phyloP scores from a whole-genome alignment of 2,113 vertebrate species.

The Bos javanicus region DNA sequence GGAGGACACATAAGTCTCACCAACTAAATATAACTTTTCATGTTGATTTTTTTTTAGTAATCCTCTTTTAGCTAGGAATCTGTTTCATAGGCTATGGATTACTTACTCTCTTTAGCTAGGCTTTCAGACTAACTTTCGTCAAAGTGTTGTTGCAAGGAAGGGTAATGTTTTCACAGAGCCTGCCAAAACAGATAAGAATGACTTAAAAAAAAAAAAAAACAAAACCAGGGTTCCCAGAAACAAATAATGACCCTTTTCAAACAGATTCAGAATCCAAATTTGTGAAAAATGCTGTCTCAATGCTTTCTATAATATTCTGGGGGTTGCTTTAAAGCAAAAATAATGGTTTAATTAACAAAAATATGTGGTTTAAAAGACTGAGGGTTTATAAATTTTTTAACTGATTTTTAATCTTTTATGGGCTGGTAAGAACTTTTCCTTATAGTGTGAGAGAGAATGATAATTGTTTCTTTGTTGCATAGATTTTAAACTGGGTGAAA shows the following conservation, averaged over 20 bases:
- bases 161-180: constrained; percentile 40
- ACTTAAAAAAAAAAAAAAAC: background rate
- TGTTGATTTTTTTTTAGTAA: background rate
- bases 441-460: background rate
- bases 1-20: background rate
- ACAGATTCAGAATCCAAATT: constrained; percentile 1
- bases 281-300: background rate
- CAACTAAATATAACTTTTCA: constrained; percentile 13
- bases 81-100: background rate
- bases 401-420: constrained; percentile 7
- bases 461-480: background rate
- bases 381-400: background rate
- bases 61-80: background rate
- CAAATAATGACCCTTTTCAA: constrained; percentile 32
- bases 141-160: background rate
- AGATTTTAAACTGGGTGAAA: background rate
- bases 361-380: background rate
- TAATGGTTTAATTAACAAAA: constrained; percentile 9
- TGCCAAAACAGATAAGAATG: constrained; percentile 47
- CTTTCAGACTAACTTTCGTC: constrained; percentile 25
- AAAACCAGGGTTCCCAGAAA: constrained; percentile 31
- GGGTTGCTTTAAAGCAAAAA: constrained; percentile 13
- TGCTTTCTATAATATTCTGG: background rate
- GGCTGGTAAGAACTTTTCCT: background rate
- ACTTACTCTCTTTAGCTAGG: background rate